Evolutionary conservation across 2,113 vertebrate species (phyloP), one percentile per base, ranked within the genome.

Genomic region (Pelmatolapia mariae): DNA sequence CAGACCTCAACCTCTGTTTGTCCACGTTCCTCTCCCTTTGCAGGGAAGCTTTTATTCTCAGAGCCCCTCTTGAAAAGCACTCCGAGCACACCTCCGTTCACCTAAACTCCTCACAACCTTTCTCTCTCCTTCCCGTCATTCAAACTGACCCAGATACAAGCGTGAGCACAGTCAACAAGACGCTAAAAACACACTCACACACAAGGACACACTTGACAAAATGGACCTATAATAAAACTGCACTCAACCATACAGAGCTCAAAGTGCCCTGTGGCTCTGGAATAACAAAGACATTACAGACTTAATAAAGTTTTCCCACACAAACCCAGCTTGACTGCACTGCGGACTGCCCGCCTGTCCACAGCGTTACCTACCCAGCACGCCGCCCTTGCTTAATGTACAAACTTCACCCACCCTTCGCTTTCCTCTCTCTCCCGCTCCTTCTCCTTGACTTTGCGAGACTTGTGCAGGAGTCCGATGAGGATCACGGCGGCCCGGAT

Each of bases 391-490:
- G 43, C 84, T 76, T 73, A 43, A 84, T 2, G 80, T 52, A 87
- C 40, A 85, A 89, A 90, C 89, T 92, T 94, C 82, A 95, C 96
- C 95, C 95, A 95, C 96, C 95, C 94, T 92, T 95, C 95, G 3
- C 83, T 94, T 92, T 95, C 96, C 86, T 87, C 86, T 78, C 47
- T 80, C 86, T 96, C 95, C 33, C 80, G 89, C 82, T 89, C 96
- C 87, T 84, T 96, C 90, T 97, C 97, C 92, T 96, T 98, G 94
- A 98, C 97, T 88, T 95, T 97, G 81, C 98, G 96, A 82, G 98
- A 98, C 94, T 97, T 97, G 96, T 98, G 98, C 92, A 99, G 96
- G 82, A 99, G 97, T 95, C 98, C 98, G 47, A 99, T 98, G 54
- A 99, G 97, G 85, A 98, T 98, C 90, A 98, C 98, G 1, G 98